Percentiles rank a stretch among this genome's conserved stretches.
These are phyloP conservation scores for Scyliorhinus canicula DNA, from an alignment of 2,797 vertebrate genomes.

Conservation along the genomic window DNA sequence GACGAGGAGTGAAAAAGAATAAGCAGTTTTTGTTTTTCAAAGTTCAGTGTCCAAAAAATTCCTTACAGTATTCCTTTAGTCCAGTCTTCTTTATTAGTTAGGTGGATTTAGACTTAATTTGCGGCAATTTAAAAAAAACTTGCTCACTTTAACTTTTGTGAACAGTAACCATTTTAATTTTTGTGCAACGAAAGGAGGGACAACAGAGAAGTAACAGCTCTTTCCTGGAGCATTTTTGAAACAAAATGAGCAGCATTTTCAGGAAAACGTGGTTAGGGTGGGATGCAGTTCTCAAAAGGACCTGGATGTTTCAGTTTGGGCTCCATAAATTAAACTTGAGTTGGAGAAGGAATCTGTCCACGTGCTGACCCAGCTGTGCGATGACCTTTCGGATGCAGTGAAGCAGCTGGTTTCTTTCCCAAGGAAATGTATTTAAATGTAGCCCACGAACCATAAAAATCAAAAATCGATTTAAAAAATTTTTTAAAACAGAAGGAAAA, in stretches of 20 bases:
- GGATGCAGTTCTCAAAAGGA: neutral
- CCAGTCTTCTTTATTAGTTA: constrained; percentile 30
- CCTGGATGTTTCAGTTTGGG: neutral
- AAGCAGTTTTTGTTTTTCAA: constrained; percentile 37
- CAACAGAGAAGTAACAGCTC: constrained; percentile 29
- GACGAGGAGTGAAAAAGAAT: constrained; percentile 27
- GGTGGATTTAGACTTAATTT: constrained; percentile 29
- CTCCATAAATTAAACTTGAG: neutral
- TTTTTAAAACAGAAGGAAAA: constrained; percentile 12
- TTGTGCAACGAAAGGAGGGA: constrained; percentile 23
- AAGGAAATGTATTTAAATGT: neutral
- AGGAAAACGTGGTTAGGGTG: neutral
- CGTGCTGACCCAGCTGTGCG: neutral
- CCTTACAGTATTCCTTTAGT: constrained; percentile 37
- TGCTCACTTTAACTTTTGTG: constrained; percentile 10
- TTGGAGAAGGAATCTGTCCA: constrained; percentile 15
- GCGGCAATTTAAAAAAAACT: constrained; percentile 20
- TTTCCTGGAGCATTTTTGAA: constrained; percentile 20
- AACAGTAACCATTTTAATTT: constrained; percentile 12
- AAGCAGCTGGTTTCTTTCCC: neutral
- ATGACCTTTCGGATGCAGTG: neutral
- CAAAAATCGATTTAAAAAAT: constrained; percentile 17
- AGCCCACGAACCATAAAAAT: constrained; percentile 21
- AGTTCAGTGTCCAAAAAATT: constrained; percentile 35
- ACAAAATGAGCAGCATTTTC: constrained; percentile 35